These are phyloP conservation scores for Euproctis similis DNA, from an alignment of 2,888 invertebrate species.

Conservation along the genomic window DNA sequence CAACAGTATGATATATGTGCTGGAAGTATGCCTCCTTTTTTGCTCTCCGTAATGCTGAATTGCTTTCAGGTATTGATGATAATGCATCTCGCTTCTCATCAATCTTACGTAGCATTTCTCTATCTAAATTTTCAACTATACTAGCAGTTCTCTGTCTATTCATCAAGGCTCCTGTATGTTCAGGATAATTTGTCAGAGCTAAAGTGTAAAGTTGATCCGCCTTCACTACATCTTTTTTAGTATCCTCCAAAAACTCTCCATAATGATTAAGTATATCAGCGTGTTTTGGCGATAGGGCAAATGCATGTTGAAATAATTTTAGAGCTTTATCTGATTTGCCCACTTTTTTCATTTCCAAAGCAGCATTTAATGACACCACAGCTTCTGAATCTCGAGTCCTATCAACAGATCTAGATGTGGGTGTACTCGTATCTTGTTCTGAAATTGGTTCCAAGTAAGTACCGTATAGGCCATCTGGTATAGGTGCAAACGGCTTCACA, in stretches of 20 bases:
- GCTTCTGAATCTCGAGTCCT: constrained; percentile 79
- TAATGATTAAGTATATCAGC: constrained; percentile 94
- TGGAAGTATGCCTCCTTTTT: constrained; percentile 97
- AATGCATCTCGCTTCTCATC: constrained; percentile 90
- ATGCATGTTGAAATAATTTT: constrained; percentile 91
- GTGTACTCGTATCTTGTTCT: constrained; percentile 32
- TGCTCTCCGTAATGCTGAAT: constrained; percentile 87
- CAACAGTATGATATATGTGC: constrained; percentile 97
- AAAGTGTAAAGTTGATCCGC: constrained; percentile 94
- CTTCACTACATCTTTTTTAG: constrained; percentile 86
- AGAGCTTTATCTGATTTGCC: constrained; percentile 91
- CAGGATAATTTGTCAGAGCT: constrained; percentile 88
- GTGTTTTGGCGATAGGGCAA: constrained; percentile 92
- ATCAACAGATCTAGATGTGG: constrained; percentile 31
- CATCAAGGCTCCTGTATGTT: constrained; percentile 84
- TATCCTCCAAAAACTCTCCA: constrained; percentile 93
- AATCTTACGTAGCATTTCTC: constrained; percentile 83
- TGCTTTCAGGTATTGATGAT: constrained; percentile 86
- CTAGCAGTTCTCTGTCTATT: constrained; percentile 91
- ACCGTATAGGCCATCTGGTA: constrained; percentile 59
- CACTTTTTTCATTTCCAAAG: constrained; percentile 86
- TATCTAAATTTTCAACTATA: constrained; percentile 92
- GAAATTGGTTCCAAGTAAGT: constrained; percentile 52
- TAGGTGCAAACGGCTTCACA: constrained; percentile 57
- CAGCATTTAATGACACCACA: constrained; percentile 87